Evolutionary conservation across 2,888 invertebrate genomes (phyloP).

Genomic region (Latrodectus hesperus): DNA sequence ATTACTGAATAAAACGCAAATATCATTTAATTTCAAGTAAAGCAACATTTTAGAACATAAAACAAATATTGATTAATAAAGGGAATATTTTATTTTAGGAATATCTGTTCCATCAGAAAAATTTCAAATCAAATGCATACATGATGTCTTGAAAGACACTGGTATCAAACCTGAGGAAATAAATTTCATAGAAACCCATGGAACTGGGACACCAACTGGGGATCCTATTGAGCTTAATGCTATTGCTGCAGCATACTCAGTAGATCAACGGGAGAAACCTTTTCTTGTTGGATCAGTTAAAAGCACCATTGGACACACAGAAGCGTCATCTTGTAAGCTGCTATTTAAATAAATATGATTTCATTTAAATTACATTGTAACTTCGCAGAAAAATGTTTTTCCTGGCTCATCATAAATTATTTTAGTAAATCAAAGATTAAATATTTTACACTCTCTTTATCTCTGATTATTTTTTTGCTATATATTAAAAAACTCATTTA

Average conservation of each 20-base stretch:
- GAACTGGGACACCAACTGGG: constrained; percentile 97
- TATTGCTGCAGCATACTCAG: constrained; percentile 92
- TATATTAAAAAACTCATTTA: no score
- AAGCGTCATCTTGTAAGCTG: constrained; percentile 77
- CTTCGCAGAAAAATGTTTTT: background rate
- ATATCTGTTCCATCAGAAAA: constrained; percentile 78
- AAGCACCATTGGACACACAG: constrained; percentile 98
- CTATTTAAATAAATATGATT: background rate
- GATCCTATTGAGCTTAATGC: constrained; percentile 98
- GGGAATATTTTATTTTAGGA: constrained; percentile 24
- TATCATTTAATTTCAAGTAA: no score
- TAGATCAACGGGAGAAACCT: constrained; percentile 77
- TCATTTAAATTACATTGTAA: background rate
- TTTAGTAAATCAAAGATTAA: no score
- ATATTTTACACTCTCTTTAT: no score
- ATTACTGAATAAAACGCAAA: no score
- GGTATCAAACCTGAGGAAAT: constrained; percentile 88
- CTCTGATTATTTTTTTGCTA: no score
- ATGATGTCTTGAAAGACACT: constrained; percentile 88
- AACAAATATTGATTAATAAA: no score
- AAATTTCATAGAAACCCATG: constrained; percentile 96
- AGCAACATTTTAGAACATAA: no score
- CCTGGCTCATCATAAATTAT: background rate
- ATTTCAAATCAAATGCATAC: constrained; percentile 80
- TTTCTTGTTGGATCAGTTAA: constrained; percentile 95